Percentiles rank a stretch among this genome's conserved stretches.
phyloP scores from a whole-genome alignment of 2,797 vertebrate genomes.

The Chiroxiphia lanceolata region DNA sequence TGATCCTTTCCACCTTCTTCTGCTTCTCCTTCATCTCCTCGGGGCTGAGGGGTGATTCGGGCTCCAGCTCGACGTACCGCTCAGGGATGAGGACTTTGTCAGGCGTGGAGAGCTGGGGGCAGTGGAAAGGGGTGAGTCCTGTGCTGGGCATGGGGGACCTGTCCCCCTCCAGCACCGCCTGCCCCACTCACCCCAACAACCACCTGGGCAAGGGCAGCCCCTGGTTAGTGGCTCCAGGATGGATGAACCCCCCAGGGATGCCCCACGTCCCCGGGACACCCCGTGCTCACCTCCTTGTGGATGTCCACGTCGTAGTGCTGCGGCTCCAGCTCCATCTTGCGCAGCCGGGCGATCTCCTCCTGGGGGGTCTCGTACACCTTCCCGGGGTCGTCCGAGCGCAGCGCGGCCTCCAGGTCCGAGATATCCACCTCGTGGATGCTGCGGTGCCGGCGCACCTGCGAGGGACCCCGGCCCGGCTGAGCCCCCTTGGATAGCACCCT shows the following conservation, averaged over 20 bases:
- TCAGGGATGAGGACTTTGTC: constrained; percentile 92
- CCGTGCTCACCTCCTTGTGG: constrained; percentile 80
- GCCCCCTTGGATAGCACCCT: rapidly evolving
- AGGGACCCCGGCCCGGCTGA: not conserved
- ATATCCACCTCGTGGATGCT: constrained; percentile 95
- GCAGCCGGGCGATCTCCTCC: constrained; percentile 91
- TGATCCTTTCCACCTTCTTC: constrained; percentile 95
- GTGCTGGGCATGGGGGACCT: rapidly evolving
- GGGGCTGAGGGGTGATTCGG: constrained; percentile 84
- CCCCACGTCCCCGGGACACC: not conserved
- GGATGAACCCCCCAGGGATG: rapidly evolving
- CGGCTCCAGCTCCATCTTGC: constrained; percentile 85
- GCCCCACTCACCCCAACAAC: not conserved
- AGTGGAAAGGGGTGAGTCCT: rapidly evolving
- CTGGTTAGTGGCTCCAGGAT: not conserved
- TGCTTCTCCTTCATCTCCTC: constrained; percentile 94
- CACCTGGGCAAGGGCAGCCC: rapidly evolving
- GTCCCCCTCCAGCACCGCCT: not conserved
- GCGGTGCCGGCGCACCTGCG: constrained; percentile 87
- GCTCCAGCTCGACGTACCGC: constrained; percentile 87
- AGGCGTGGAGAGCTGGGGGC: constrained; percentile 81
- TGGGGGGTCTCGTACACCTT: constrained; percentile 85
- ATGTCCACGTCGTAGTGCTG: constrained; percentile 85
- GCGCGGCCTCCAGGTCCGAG: constrained; percentile 89
- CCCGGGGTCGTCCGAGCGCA: constrained; percentile 81